Evolutionary conservation across 2,113 vertebrate genomes (phyloP), one percentile per base, ranked within the genome.

Genomic region (Hystrix brachyura): DNA sequence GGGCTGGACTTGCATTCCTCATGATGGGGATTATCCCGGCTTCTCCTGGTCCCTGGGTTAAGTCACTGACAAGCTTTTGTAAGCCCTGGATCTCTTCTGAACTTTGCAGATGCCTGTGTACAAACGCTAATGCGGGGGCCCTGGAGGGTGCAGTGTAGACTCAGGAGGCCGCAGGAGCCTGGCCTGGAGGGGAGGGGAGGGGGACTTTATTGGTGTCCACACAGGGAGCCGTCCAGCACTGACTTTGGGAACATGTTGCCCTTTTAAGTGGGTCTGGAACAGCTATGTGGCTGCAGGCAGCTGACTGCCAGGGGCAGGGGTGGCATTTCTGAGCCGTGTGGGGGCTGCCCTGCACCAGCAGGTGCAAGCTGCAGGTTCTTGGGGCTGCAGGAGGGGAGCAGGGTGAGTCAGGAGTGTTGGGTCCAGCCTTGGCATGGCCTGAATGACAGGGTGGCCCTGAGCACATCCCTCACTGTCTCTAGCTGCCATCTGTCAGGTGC

Each of bases 181-280:
- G 53, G 64, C 60, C 60, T 18, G 29, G 23, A 48, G 27, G 14
- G 18, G 6, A 34, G 18, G 59, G 34, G 13, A 15, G 38, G n/a
- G 25, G 1, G 15, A 38, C 48, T 43, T 17, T 9, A 7, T 11
- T 0, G 25, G n/a, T 7, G 8, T 4, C 19, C 46, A 29, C 6
- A 0, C 5, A 7, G 15, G n/a, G 11, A 43, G 60, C n/a, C 6
- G 0, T 27, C n/a, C 11, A 9, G 48, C 4, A 0, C 34, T 48
- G 6, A 3, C 27, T 34, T 13, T 38, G 1, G 71, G 7, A 43
- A 12, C 0, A 0, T 12, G 5, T 18, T 38, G 65, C 32, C 72
- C 64, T 13, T 32, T 2, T 0, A 27, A 5, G 2, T 0, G n/a
- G 5, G 46, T 53, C 34, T 19, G 34, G 53, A 69, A 43, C 38